Percentiles rank a stretch among this genome's conserved stretches.
Conservation (phyloP, 2,113 vertebrate species). For the Aphyosemion australe region DNA sequence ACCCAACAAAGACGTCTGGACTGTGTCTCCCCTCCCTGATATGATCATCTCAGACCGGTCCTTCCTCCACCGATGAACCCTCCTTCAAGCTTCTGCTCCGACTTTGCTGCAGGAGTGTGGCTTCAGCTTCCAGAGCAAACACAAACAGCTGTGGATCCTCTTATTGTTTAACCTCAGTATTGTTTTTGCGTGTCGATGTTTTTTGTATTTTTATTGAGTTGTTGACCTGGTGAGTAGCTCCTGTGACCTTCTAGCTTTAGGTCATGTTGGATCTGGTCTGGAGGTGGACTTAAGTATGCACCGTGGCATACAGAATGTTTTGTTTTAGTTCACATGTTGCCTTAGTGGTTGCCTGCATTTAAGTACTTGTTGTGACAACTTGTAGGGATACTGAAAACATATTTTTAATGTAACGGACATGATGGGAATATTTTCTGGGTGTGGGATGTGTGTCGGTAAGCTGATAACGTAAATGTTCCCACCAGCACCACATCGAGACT, state of each 20-base stretch:
- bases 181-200: slow-evolving; percentile 60
- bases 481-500: slow-evolving; percentile 33
- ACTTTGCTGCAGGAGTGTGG: slow-evolving; percentile 16
- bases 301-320: slow-evolving; percentile 48
- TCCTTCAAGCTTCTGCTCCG: slow-evolving; percentile 10
- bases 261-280: slow-evolving; percentile 53
- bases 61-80: slow-evolving; percentile 28
- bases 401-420: slow-evolving; percentile 41
- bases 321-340: slow-evolving; percentile 82
- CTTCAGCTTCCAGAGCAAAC: slow-evolving; percentile 10
- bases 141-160: slow-evolving; percentile 38
- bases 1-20: slow-evolving; percentile 14
- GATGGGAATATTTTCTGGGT: slow-evolving; percentile 35
- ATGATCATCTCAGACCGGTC: slow-evolving; percentile 8
- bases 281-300: slow-evolving; percentile 29
- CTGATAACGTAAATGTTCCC: slow-evolving; percentile 51
- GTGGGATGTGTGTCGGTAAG: slow-evolving; percentile 34
- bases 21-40: not conserved
- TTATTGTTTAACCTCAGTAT: slow-evolving; percentile 64
- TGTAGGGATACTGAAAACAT: slow-evolving; percentile 20
- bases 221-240: slow-evolving; percentile 50
- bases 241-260: slow-evolving; percentile 48
- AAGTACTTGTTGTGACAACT: slow-evolving; percentile 70
- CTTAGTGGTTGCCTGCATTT: slow-evolving; percentile 78
- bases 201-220: slow-evolving; percentile 68